Conservation (phyloP, 2,797 vertebrate genomes). For the Australoheros facetus region DNA sequence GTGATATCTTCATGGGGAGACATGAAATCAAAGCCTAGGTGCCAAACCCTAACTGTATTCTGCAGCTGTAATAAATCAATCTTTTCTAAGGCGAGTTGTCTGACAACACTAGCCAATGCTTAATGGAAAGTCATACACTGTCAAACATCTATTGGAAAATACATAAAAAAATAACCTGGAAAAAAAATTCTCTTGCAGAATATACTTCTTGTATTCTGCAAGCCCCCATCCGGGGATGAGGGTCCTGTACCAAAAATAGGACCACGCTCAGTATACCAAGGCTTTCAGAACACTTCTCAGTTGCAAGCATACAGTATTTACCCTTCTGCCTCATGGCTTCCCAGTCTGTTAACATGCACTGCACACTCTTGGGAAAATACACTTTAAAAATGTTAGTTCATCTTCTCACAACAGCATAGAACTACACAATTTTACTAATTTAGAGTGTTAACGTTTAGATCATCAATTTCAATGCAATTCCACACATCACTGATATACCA, state of each 20-base stretch:
- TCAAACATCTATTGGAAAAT: not conserved
- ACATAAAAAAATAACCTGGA: not conserved
- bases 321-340: not conserved
- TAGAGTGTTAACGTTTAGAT: not conserved
- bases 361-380: not conserved
- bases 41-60: not conserved
- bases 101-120: not conserved
- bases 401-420: not conserved
- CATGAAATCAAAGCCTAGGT: not conserved
- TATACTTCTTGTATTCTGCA: not conserved
- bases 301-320: not conserved
- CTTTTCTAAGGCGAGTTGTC: not conserved
- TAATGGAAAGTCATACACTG: not conserved
- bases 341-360: not conserved
- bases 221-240: not conserved
- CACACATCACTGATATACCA: not conserved
- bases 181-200: not conserved
- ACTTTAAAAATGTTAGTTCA: not conserved
- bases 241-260: not conserved
- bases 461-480: not conserved
- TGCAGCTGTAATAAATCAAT: not conserved
- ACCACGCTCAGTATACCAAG: not conserved
- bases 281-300: not conserved
- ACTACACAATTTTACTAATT: not conserved
- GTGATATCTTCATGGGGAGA: not conserved